Evolutionary conservation across 2,888 invertebrate genomes (phyloP), one percentile per base, ranked within the genome.

Genomic region (Merodon equestris): DNA sequence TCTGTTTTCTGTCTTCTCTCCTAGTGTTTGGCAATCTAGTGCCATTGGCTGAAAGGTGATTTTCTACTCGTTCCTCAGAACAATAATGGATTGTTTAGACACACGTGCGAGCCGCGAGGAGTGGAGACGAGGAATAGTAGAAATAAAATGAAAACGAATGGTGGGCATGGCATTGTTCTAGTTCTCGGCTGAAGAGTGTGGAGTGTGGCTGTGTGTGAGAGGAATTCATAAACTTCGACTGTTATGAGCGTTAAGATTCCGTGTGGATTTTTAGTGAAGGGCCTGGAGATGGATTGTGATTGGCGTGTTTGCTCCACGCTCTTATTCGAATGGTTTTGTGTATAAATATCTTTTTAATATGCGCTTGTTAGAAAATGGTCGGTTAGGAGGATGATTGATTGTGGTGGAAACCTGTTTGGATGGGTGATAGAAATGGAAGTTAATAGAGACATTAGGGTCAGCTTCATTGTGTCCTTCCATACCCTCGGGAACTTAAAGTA

Each of bases 1-100:
- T n/a, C n/a, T n/a, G n/a, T n/a, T n/a, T n/a, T n/a, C n/a, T n/a
- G n/a, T 45, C 13, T 15, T 36, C 18, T 13, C 15, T 15, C 27
- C 14, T 53, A 50, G 17, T 71, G 56, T 63, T 71, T 57, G 44
- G 63, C 71, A 72, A 64, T 64, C 51, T 72, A 72, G 63, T 63
- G 64, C 71, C 71, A 72, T 72, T 72, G 64, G 71, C 51, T 72
- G 63, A 64, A 63, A 64, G 64, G 42, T 1, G 12, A 57, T 9
- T 27, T 12, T 38, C 38, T 51, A 40, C 27, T 36, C n/a, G n/a
- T 19, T 68, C 12, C 14, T 10, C 9, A 7, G 61, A 71, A 71
- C 50, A 71, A 61, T 63, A 61, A 61, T 19, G 50, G 44, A 63
- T 71, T 71, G 71, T 63, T 71, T 56, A 44, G 48, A 44, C 54